Evolutionary conservation across 2,113 vertebrate species (phyloP).

Genomic region (Gavialis gangeticus): DNA sequence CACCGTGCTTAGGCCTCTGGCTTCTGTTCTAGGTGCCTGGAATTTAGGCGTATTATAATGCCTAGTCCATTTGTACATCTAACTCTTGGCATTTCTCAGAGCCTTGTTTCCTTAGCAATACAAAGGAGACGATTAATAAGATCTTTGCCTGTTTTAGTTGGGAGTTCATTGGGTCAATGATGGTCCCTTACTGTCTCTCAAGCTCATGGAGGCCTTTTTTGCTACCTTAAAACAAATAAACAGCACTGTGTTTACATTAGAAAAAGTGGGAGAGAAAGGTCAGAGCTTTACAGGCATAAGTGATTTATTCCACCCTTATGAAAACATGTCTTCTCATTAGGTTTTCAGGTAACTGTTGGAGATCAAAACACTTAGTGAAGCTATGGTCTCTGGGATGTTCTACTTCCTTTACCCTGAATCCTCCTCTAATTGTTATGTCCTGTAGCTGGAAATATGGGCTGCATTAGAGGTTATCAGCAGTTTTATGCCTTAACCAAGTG

Average conservation of each 20-base stretch:
- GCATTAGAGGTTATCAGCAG: background rate
- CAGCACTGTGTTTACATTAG: background rate
- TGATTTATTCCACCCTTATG: too few species aligned
- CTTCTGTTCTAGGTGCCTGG: too few species aligned
- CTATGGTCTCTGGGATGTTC: background rate
- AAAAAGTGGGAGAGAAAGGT: background rate
- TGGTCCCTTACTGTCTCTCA: background rate
- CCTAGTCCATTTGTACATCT: too few species aligned
- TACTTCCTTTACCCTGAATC: background rate
- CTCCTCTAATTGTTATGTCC: background rate
- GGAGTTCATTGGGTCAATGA: background rate
- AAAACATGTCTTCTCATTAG: too few species aligned
- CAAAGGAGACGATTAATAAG: background rate
- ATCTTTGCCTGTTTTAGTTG: background rate
- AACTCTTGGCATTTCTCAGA: background rate
- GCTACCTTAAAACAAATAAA: background rate
- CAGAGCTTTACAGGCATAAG: background rate
- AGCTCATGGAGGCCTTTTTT: background rate
- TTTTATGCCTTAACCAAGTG: background rate
- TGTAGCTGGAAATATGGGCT: rapidly evolving
- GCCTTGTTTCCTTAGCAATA: background rate
- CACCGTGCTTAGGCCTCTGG: too few species aligned
- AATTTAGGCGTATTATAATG: too few species aligned
- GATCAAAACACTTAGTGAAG: too few species aligned
- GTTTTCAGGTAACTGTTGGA: too few species aligned